Evolutionary conservation across 2,113 vertebrate species (phyloP).

Genomic region (Ailurus styani): DNA sequence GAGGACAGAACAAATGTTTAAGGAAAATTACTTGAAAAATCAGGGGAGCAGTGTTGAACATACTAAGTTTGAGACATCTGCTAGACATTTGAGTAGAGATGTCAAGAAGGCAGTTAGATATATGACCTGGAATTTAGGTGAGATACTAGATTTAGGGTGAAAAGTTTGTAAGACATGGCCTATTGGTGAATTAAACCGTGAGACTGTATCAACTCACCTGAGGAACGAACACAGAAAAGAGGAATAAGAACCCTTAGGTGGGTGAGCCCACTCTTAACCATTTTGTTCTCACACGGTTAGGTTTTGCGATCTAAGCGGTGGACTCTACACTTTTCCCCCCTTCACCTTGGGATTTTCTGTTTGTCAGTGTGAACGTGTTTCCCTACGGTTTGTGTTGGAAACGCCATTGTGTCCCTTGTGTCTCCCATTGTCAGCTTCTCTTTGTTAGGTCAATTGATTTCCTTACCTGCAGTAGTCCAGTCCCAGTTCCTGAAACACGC

Average conservation of each 20-base stretch:
- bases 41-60: neutral
- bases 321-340: neutral
- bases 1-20: neutral
- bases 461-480: neutral
- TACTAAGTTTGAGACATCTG: neutral
- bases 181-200: neutral
- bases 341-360: neutral
- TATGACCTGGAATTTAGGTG: neutral
- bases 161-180: neutral
- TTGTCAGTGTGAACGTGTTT: neutral
- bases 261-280: neutral
- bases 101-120: neutral
- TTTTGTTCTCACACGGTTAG: neutral
- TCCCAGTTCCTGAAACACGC: neutral
- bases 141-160: neutral
- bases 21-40: neutral
- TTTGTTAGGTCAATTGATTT: neutral
- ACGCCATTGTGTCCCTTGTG: neutral
- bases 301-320: neutral
- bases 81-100: neutral
- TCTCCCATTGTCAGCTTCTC: neutral
- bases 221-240: neutral
- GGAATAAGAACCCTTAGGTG: neutral
- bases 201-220: neutral
- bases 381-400: neutral